phyloP scores from a whole-genome alignment of 2,113 vertebrate genomes.

The Pantherophis guttatus region DNA sequence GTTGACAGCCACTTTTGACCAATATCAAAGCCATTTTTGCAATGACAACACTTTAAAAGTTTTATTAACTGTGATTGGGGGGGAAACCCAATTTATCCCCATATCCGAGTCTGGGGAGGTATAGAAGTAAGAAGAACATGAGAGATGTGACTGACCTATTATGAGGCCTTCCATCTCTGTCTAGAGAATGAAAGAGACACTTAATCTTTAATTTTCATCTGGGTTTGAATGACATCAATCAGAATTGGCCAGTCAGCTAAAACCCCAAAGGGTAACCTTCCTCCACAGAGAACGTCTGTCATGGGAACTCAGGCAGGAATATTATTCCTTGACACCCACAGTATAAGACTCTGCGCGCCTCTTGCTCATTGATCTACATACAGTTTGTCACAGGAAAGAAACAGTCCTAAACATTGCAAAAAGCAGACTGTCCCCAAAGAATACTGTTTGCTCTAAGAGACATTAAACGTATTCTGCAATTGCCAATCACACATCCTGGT shows the following conservation, averaged over 20 bases:
- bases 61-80: neutral
- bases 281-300: neutral
- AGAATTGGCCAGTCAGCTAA: neutral
- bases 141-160: neutral
- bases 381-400: neutral
- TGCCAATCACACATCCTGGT: slow-evolving; percentile 39
- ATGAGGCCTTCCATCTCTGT: neutral
- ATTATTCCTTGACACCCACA: neutral
- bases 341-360: neutral
- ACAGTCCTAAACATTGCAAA: neutral
- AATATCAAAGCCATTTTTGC: neutral
- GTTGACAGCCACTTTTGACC: neutral
- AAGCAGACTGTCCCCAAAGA: neutral
- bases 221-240: neutral
- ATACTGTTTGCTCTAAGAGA: neutral
- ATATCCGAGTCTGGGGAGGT: neutral
- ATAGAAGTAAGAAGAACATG: neutral
- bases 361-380: neutral
- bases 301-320: neutral
- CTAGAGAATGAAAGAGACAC: neutral
- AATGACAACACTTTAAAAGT: neutral
- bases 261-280: neutral
- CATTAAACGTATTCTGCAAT: slow-evolving; percentile 43
- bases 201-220: neutral
- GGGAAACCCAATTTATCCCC: neutral